These are phyloP conservation scores for Apis florea DNA, from an alignment of 1,140 invertebrate species.

Conservation along the genomic window DNA sequence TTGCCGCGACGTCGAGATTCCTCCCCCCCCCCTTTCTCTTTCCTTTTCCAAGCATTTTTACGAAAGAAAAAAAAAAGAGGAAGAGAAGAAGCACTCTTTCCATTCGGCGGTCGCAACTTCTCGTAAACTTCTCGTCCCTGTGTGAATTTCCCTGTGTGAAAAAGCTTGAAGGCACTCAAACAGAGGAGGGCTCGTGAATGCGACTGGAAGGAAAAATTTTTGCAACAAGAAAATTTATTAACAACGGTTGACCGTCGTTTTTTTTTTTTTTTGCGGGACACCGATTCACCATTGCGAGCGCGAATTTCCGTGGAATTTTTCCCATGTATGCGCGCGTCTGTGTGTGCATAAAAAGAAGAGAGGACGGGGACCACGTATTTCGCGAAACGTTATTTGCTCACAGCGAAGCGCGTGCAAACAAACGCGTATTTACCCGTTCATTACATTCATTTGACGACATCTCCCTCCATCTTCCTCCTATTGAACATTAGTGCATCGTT, in stretches of 20 bases:
- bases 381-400: constrained; percentile 18
- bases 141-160: background rate
- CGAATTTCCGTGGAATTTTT: constrained; percentile 27
- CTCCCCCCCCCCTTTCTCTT: no score
- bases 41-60: no score
- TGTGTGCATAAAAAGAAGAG: background rate
- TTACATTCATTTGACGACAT: constrained; percentile 4
- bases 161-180: background rate
- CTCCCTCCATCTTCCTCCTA: background rate
- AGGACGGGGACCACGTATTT: background rate
- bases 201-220: background rate
- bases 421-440: constrained; percentile 34
- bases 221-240: constrained; percentile 13
- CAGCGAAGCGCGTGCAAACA: constrained; percentile 3
- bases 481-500: background rate
- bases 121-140: background rate
- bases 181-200: no score
- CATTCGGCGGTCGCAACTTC: background rate
- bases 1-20: no score
- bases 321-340: background rate
- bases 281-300: background rate
- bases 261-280: background rate
- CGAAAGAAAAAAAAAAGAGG: no score
- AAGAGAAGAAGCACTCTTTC: no score
- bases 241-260: background rate